A percentile compares a stretch with the other conserved stretches of the same genome.
Conservation (phyloP, 2,113 vertebrate species). For the Trematomus loennbergii region DNA sequence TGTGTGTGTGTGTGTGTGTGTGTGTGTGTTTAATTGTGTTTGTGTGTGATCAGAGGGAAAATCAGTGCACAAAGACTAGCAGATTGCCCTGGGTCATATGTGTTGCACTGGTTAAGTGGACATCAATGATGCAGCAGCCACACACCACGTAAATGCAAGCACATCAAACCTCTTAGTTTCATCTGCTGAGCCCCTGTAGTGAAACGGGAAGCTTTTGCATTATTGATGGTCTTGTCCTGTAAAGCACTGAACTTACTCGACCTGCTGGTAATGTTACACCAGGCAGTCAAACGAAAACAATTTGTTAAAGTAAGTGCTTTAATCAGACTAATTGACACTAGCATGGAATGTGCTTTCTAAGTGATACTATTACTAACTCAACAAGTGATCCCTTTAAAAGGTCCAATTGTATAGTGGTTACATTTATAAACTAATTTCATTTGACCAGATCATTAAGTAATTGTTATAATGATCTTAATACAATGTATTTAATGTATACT, state of each 20-base stretch:
- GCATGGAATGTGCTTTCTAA: neutral
- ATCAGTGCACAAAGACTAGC: slow-evolving; percentile 63
- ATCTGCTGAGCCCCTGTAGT: slow-evolving; percentile 66
- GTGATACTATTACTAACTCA: neutral
- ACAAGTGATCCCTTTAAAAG: neutral
- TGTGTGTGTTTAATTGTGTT: slow-evolving; percentile 14
- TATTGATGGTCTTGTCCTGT: slow-evolving; percentile 71
- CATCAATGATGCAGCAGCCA: slow-evolving; percentile 76
- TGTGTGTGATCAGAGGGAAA: slow-evolving; percentile 25
- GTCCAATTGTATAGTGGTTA: neutral
- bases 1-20: neutral
- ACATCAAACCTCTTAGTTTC: slow-evolving; percentile 71
- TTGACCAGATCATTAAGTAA: neutral
- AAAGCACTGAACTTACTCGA: slow-evolving; percentile 59
- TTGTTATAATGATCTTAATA: neutral
- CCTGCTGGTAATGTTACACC: slow-evolving; percentile 52
- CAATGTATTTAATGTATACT: neutral
- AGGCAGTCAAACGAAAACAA: slow-evolving; percentile 51
- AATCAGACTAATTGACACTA: slow-evolving; percentile 41
- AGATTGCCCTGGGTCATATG: slow-evolving; percentile 56
- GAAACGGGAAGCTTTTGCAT: slow-evolving; percentile 66
- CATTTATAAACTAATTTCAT: neutral
- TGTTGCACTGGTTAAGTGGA: slow-evolving; percentile 68
- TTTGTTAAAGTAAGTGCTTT: slow-evolving; percentile 56
- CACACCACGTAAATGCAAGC: slow-evolving; percentile 41